Evolutionary conservation across 2,113 vertebrate genomes (phyloP).

Genomic region (Oxyura jamaicensis): DNA sequence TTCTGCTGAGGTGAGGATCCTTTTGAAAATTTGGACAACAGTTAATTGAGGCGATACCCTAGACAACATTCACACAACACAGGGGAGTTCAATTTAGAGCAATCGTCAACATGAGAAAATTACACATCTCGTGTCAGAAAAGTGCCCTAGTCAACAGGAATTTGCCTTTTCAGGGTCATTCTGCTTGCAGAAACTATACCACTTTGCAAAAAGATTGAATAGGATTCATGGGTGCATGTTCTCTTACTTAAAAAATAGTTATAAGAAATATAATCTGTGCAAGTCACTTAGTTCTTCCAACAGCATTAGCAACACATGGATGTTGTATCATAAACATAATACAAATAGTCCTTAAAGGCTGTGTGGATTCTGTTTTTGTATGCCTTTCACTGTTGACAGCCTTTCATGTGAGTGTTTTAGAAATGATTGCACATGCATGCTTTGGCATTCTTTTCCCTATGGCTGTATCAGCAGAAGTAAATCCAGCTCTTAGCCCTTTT

Average conservation of each 20-base stretch:
- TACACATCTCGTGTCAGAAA: neutral
- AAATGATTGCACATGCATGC: neutral
- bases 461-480: neutral
- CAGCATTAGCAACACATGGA: neutral
- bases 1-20: neutral
- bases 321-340: neutral
- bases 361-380: neutral
- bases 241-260: neutral
- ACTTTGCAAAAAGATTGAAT: neutral
- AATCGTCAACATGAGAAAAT: neutral
- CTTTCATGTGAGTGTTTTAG: neutral
- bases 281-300: neutral
- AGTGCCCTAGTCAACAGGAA: neutral
- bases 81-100: neutral
- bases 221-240: rapidly evolving
- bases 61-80: neutral
- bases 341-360: neutral
- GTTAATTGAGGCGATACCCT: neutral
- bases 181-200: neutral
- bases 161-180: neutral
- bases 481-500: neutral
- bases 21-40: neutral
- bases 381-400: neutral
- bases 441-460: neutral
- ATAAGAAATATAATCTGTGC: neutral